Evolutionary conservation across 2,888 invertebrate species (phyloP).

Genomic region (Micoletzkya japonica): DNA sequence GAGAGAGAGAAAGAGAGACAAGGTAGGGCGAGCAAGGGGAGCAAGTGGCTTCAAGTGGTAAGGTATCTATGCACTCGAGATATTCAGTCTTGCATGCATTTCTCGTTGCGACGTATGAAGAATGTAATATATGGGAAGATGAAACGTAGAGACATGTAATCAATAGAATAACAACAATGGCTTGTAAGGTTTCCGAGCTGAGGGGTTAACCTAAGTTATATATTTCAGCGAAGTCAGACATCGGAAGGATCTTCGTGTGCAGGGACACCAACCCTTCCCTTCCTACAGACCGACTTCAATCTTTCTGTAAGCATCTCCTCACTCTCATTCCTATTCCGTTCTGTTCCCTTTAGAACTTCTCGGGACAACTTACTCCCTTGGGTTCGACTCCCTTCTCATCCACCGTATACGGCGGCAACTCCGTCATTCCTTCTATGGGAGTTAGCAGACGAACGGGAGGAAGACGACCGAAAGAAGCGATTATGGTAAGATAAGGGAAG

Average conservation of each 20-base stretch:
- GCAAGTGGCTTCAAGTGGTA: background rate
- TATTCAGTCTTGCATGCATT: background rate
- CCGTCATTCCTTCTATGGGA: conserved; percentile 23
- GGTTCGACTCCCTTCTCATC: conserved; percentile 16
- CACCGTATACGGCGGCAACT: background rate
- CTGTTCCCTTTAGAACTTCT: background rate
- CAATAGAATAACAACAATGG: too few species aligned
- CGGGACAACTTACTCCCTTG: conserved; percentile 7
- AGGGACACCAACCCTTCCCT: conserved; percentile 14
- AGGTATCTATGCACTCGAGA: too few species aligned
- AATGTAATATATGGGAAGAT: too few species aligned
- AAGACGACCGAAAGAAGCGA: conserved; percentile 26
- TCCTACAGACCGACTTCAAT: conserved; percentile 19
- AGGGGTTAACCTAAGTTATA: conserved; percentile 12
- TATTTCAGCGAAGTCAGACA: conserved; percentile 13
- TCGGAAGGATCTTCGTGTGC: conserved; percentile 7
- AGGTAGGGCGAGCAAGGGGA: too few species aligned
- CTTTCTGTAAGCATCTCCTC: conserved; percentile 1
- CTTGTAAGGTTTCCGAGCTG: background rate
- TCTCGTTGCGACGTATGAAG: background rate
- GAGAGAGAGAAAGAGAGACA: too few species aligned
- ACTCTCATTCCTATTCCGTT: conserved; percentile 4
- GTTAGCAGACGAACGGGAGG: conserved; percentile 9
- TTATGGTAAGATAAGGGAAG: conserved; percentile 8
- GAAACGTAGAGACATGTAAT: too few species aligned